Percentiles rank a stretch among this genome's conserved stretches.
Conservation (phyloP, 1,140 invertebrate genomes). For the Heliothis virescens region DNA sequence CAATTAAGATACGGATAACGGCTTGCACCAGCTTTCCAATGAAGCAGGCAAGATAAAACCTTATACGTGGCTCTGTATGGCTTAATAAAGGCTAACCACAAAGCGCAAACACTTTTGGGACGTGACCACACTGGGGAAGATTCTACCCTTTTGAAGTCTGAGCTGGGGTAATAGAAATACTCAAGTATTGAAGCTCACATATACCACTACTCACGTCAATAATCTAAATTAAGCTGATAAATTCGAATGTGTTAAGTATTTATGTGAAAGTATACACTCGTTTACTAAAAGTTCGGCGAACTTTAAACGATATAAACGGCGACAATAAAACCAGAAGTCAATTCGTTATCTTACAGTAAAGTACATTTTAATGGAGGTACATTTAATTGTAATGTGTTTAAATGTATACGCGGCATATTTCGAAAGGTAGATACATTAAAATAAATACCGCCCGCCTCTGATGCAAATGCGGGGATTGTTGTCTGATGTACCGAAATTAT, state of each 20-base stretch:
- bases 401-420: conserved; percentile 10
- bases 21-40: conserved; percentile 37
- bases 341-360: conserved; percentile 23
- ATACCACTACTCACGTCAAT: not conserved
- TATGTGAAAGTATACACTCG: not conserved
- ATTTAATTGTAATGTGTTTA: conserved; percentile 27
- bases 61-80: conserved; percentile 35
- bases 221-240: not conserved
- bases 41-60: conserved; percentile 43
- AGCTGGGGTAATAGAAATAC: not conserved
- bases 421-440: conserved; percentile 34
- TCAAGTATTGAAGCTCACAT: not conserved
- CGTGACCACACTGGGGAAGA: not conserved
- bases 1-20: conserved; percentile 52
- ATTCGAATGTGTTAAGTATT: not conserved
- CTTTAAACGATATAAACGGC: not conserved
- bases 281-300: conserved; percentile 17
- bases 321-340: conserved; percentile 15
- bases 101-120: not conserved
- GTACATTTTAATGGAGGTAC: conserved; percentile 5
- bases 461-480: conserved; percentile 30
- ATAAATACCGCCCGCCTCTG: conserved; percentile 33
- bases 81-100: conserved; percentile 32
- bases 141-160: conserved; percentile 6
- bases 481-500: conserved; percentile 27